Evolutionary conservation across 2,797 vertebrate species (phyloP).

Genomic region (Zenarchopterus dispar): DNA sequence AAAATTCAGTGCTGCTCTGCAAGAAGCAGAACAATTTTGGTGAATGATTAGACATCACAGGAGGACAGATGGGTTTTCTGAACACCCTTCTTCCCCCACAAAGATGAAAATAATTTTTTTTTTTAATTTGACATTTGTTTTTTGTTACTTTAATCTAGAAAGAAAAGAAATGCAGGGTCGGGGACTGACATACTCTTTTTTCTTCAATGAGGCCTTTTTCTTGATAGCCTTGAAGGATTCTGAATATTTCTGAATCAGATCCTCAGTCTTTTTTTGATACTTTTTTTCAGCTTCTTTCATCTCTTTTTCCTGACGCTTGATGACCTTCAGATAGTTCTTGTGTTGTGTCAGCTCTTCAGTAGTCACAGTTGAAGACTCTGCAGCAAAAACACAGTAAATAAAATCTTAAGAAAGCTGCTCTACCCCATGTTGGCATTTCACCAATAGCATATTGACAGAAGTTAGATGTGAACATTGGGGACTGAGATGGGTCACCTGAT

Average conservation of each 20-base stretch:
- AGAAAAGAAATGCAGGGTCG: background rate
- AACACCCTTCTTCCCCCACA: constrained; percentile 9
- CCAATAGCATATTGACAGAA: constrained; percentile 5
- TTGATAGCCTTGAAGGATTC: constrained; percentile 80
- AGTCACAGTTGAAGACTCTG: constrained; percentile 86
- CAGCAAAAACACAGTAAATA: constrained; percentile 23
- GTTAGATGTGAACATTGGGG: background rate
- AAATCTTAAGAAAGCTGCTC: too few species aligned
- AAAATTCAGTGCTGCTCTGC: constrained; percentile 28
- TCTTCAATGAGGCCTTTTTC: constrained; percentile 84
- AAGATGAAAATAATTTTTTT: constrained; percentile 6
- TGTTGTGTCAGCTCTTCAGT: constrained; percentile 88
- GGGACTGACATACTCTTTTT: constrained; percentile 84
- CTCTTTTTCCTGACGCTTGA: constrained; percentile 93
- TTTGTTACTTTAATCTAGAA: constrained; percentile 7
- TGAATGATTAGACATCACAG: constrained; percentile 21
- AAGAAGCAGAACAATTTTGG: constrained; percentile 22
- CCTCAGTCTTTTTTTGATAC: constrained; percentile 86
- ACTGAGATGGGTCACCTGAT: constrained; percentile 47
- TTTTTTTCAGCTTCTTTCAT: constrained; percentile 89
- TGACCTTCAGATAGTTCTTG: constrained; percentile 89
- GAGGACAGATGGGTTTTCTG: constrained; percentile 17
- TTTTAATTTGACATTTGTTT: background rate
- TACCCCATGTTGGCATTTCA: background rate
- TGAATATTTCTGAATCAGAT: constrained; percentile 87